Percentiles rank a stretch among this genome's conserved stretches.
These are phyloP conservation scores for Emydocephalus ijimae DNA, from an alignment of 2,113 vertebrate species.

Conservation along the genomic window DNA sequence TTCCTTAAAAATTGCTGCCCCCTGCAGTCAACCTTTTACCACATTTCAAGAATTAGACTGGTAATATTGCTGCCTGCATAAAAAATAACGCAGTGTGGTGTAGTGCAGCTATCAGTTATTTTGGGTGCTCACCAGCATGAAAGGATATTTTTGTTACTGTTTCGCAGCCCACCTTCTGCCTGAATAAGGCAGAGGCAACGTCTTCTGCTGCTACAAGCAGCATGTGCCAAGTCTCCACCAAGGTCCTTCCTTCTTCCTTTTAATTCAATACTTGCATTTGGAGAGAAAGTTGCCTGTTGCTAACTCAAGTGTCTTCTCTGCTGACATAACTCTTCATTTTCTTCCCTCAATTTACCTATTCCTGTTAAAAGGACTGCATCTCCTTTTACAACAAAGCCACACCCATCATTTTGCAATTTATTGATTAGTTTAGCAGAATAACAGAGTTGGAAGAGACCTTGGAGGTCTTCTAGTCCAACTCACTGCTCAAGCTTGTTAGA, in stretches of 20 bases:
- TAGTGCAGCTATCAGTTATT: neutral
- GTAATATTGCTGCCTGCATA: neutral
- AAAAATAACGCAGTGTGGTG: neutral
- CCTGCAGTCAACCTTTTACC: neutral
- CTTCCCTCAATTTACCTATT: neutral
- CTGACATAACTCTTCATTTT: neutral
- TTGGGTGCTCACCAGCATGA: neutral
- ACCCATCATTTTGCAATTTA: neutral
- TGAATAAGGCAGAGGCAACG: neutral
- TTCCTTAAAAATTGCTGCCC: neutral
- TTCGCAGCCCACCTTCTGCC: neutral
- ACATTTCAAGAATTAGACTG: neutral
- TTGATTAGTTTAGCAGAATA: neutral
- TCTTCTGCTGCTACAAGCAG: neutral
- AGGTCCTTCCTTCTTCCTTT: neutral
- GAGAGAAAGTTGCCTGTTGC: neutral
- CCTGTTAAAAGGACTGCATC: neutral
- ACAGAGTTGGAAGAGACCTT: neutral
- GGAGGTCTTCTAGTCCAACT: neutral
- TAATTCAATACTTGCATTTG: neutral
- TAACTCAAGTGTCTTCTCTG: neutral
- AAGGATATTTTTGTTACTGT: neutral
- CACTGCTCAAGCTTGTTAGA: neutral
- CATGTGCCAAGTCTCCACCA: neutral
- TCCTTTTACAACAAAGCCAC: neutral